Base-by-base conservation (phyloP, 2,113 vertebrate genomes). In the Neolamprologus sp. region DNA sequence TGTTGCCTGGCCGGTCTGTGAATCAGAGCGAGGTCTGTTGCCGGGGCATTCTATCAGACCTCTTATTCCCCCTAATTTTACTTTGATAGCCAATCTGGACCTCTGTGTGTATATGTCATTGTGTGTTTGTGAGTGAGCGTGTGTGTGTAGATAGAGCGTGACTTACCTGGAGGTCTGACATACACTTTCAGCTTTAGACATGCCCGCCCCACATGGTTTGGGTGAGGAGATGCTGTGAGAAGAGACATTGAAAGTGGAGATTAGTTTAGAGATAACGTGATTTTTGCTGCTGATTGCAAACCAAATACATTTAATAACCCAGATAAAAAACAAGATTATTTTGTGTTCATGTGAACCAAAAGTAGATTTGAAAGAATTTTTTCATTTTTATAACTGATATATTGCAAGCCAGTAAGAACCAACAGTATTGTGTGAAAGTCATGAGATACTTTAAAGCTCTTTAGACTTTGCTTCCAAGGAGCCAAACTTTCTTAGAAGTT, bases 171-270 rank as follows among this genome's bases (percentile, higher is more conserved):
- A 21, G 97, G 97, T 87, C 97, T 96, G 78, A 98, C 98, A 2
- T 98, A 98, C 89, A 98, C 98, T 95, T 98, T 98, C 95, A 98
- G 96, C 93, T 98, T 97, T 95, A 98, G 96, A 96, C 98, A 98
- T 90, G 97, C 96, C 85, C 94, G 96, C 92, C 98, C 98, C 94
- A 98, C 97, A 5, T 94, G 93, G 89, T 97, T 98, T 2, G 97
- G 97, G 10, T 98, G 97, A 7, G 98, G 97, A 1, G 98, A 97
- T 3, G 98, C 98, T 98, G 95, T 0, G 82, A 95, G 88, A 89
- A 95, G 54, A 92, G 71, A 88, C 80, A 92, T 85, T 80, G 84
- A 92, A 88, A 83, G 81, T 33, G 81, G 60, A 90, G 85, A 94
- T 93, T 81, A 89, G 60, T 14, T 86, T 80, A 42, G 75, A 78